Percentiles rank a stretch among this genome's conserved stretches.
phyloP scores from a whole-genome alignment of 23 tunicate species.

The Trididemnum nubilum region DNA sequence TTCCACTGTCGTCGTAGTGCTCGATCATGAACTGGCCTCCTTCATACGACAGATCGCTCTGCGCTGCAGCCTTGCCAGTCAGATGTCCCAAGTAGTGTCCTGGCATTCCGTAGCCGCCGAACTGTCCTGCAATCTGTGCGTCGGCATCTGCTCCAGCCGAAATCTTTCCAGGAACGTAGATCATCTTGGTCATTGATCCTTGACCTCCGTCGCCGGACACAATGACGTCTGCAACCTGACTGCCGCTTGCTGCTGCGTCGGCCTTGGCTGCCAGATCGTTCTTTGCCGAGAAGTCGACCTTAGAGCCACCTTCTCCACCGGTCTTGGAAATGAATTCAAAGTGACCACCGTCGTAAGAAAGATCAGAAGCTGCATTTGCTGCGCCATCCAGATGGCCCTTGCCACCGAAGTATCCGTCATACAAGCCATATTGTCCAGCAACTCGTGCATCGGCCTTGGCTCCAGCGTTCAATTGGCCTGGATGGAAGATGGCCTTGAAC shows the following conservation, averaged over 20 bases:
- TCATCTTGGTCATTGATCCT: neutral
- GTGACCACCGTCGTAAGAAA: neutral
- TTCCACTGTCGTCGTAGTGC: neutral
- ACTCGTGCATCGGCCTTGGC: neutral
- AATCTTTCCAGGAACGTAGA: slow-evolving; percentile 11
- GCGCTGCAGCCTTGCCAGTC: neutral
- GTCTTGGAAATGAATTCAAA: neutral
- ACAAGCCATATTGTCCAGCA: slow-evolving; percentile 1
- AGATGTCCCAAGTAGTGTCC: neutral
- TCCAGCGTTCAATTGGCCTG: neutral
- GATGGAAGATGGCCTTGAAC: slow-evolving; percentile 7
- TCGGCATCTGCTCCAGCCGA: neutral
- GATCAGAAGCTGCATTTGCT: neutral
- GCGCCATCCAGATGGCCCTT: neutral
- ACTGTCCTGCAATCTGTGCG: neutral
- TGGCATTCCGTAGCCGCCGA: slow-evolving; percentile 10
- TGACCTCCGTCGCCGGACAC: neutral
- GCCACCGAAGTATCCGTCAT: slow-evolving; percentile 9
- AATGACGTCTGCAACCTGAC: neutral
- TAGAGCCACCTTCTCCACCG: neutral
- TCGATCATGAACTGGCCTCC: neutral
- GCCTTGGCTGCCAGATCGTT: slow-evolving; percentile 3
- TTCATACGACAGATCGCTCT: slow-evolving; percentile 1
- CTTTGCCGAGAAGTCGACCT: neutral
- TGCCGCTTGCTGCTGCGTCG: slow-evolving; percentile 9